Base-by-base conservation (phyloP, 2,113 vertebrate genomes). In the Heterotis niloticus region DNA sequence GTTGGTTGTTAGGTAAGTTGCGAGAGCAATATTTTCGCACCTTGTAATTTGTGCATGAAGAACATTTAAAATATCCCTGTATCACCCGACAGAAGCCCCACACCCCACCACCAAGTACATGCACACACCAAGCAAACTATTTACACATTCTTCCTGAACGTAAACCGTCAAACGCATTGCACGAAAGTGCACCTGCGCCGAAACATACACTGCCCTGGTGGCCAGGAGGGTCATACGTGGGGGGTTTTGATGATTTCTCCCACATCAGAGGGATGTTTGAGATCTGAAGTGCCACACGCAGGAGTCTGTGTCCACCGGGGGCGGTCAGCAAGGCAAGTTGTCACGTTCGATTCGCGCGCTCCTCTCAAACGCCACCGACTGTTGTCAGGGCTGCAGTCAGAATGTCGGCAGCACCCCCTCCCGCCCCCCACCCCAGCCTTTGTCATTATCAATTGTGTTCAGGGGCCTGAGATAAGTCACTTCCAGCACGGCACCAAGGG, bases 371-470 rank as follows among this genome's bases (percentile, higher is more conserved):
- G 20, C 67, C 66, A 16, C 73, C 80, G 75, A 82, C 84, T 81
- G 80, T 79, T 78, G 57, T 82, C 76, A 79, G 77, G 82, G 77
- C 68, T 77, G 83, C 75, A 80, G 85, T 86, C 68, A 77, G 76
- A 79, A 72, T 57, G n/a, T 73, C 18, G 56, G 18, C 12, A 17
- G 26, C 34, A 20, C 26, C 64, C 34, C 5, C 26, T 29, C 20
- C n/a, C 29, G 10, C 23, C 17, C 82, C 79, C 75, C 72, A 18
- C n/a, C 56, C 78, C 76, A 62, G 78, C 76, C 81, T 79, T 44
- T 75, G 56, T 86, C 84, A 83, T 80, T 80, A 73, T 79, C 85
- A 81, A 79, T 89, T 83, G 84, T 78, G 81, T 81, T 79, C 57
- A 52, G 64, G 65, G 80, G 66, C 76, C 85, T 80, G 82, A 64